These are phyloP conservation scores for Leptopilina drosophilae DNA, from an alignment of 2,888 invertebrate species.

Conservation along the genomic window DNA sequence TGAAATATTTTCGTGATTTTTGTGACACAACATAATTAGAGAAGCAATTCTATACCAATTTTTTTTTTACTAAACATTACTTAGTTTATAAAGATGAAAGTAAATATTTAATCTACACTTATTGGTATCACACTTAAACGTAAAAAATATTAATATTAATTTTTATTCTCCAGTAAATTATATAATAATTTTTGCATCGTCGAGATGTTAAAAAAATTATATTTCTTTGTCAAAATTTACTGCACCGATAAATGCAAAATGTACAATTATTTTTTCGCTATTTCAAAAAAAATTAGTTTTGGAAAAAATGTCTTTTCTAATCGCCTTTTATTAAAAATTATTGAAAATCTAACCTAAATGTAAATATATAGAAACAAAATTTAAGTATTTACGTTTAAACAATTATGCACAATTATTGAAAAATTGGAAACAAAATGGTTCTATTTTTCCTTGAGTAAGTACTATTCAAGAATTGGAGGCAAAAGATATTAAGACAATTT, in stretches of 20 bases:
- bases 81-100: background rate
- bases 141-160: background rate
- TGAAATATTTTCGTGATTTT: slow-evolving; percentile 14
- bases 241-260: background rate
- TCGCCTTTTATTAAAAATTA: background rate
- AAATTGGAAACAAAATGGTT: no score
- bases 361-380: no score
- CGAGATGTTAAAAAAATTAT: background rate
- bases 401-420: background rate
- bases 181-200: background rate
- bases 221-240: no score
- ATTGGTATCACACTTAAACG: slow-evolving; percentile 1
- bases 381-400: background rate
- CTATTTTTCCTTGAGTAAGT: no score
- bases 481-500: no score
- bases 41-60: background rate
- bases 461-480: no score
- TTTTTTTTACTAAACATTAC: background rate
- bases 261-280: background rate
- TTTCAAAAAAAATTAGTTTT: background rate
- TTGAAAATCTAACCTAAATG: background rate
- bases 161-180: background rate
- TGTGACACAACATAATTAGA: slow-evolving; percentile 18
- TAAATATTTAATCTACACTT: background rate
- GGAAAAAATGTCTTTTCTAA: background rate